These are phyloP conservation scores for Crypturellus undulatus DNA, from an alignment of 2,113 vertebrate genomes.

Conservation along the genomic window DNA sequence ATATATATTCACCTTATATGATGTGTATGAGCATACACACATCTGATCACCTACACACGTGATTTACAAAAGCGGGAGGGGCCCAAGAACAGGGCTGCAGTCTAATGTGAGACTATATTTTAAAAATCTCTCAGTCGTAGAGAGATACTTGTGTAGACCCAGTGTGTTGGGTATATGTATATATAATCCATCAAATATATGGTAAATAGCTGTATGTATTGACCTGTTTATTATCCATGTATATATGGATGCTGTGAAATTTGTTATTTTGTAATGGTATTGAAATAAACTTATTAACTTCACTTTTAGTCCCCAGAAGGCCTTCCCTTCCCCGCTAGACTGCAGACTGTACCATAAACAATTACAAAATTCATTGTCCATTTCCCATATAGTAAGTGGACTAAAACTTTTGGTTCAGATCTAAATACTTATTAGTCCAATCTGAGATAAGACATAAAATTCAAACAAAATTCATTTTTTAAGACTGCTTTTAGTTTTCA, in stretches of 20 bases:
- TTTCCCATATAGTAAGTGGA: background rate
- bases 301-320: background rate
- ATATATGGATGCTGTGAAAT: background rate
- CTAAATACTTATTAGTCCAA: background rate
- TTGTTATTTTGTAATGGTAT: background rate
- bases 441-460: background rate
- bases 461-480: background rate
- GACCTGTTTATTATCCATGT: background rate
- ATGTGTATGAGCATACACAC: too few relatives aligned
- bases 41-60: background rate
- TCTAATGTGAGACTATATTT: background rate
- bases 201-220: background rate
- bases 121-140: background rate
- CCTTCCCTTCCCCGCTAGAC: background rate
- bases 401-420: background rate
- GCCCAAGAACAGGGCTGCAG: too few relatives aligned
- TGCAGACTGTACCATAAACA: background rate
- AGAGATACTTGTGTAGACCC: background rate
- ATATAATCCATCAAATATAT: background rate
- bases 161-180: background rate
- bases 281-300: background rate
- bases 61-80: too few relatives aligned
- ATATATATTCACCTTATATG: too few relatives aligned
- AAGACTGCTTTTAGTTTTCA: background rate
- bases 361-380: background rate